Evolutionary conservation across 2,797 vertebrate species (phyloP).

Genomic region (Silurus lanzhouensis): DNA sequence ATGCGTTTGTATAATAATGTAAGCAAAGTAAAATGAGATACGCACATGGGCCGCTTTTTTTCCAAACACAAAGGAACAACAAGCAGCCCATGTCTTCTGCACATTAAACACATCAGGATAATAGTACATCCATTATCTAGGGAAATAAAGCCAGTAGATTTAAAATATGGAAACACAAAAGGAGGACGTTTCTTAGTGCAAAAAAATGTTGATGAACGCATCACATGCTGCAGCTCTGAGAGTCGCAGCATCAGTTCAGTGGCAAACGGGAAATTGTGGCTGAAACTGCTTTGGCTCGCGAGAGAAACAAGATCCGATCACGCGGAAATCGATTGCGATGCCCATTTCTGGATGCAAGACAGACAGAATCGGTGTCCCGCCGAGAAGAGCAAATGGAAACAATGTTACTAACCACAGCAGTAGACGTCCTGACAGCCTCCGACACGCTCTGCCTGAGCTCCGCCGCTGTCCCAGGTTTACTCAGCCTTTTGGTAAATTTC

Average conservation of each 20-base stretch:
- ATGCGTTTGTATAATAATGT: neutral
- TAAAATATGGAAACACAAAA: neutral
- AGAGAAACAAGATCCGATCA: neutral
- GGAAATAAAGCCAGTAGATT: neutral
- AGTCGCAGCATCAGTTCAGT: constrained; percentile 28
- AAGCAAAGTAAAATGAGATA: neutral
- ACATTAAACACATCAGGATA: neutral
- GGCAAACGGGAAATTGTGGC: constrained; percentile 6
- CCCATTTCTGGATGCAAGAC: neutral
- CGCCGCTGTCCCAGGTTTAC: constrained; percentile 94
- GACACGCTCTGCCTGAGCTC: constrained; percentile 93
- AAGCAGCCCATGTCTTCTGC: constrained; percentile 36
- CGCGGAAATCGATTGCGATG: neutral
- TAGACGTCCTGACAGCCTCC: constrained; percentile 87
- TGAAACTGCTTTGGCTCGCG: neutral
- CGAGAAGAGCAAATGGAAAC: neutral
- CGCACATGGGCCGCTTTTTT: constrained; percentile 2
- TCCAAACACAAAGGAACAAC: constrained; percentile 45
- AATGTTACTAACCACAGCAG: constrained; percentile 81
- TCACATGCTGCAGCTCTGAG: too few species aligned
- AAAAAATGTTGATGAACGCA: neutral
- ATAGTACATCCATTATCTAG: neutral
- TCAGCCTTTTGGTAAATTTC: constrained; percentile 94
- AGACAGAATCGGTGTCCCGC: too few species aligned
- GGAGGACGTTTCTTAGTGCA: too few species aligned